Evolutionary conservation across 2,113 vertebrate species (phyloP).

Genomic region (Pao palembangensis): DNA sequence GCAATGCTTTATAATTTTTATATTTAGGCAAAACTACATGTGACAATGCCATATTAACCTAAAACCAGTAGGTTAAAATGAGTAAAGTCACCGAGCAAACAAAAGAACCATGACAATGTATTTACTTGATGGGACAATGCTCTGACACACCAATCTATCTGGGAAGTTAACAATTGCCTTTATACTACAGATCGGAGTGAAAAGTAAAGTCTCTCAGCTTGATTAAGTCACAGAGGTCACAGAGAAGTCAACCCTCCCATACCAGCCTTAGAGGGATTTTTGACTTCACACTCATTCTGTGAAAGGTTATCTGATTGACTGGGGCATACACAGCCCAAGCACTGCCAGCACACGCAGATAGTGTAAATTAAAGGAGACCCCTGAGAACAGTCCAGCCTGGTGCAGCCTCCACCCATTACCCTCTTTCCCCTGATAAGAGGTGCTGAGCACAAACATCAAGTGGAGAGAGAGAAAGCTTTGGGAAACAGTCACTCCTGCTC

Average conservation of each 20-base stretch:
- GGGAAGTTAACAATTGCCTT: too few species aligned
- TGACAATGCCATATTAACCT: background rate
- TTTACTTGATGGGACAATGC: too few species aligned
- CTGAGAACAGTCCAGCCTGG: conserved; percentile 24
- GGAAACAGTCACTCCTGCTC: conserved; percentile 34
- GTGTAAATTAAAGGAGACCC: conserved; percentile 55
- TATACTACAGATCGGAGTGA: background rate
- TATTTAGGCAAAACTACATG: background rate
- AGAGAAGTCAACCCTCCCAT: conserved; percentile 52
- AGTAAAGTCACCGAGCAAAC: too few species aligned
- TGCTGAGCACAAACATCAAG: conserved; percentile 23
- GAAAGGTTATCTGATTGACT: conserved; percentile 56
- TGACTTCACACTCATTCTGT: conserved; percentile 44
- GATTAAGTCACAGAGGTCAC: conserved; percentile 39
- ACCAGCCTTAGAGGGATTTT: conserved; percentile 43
- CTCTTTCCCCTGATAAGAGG: conserved; percentile 42
- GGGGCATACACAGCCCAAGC: conserved; percentile 36
- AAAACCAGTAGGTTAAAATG: too few species aligned
- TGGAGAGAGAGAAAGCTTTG: conserved; percentile 2
- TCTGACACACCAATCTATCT: too few species aligned
- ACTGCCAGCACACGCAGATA: conserved; percentile 35
- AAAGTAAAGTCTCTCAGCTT: conserved; percentile 36
- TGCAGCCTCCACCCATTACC: conserved; percentile 36
- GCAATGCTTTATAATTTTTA: background rate
- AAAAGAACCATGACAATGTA: too few species aligned